These are phyloP conservation scores for Craseonycteris thonglongyai DNA, from an alignment of 2,113 vertebrate species.

Conservation along the genomic window DNA sequence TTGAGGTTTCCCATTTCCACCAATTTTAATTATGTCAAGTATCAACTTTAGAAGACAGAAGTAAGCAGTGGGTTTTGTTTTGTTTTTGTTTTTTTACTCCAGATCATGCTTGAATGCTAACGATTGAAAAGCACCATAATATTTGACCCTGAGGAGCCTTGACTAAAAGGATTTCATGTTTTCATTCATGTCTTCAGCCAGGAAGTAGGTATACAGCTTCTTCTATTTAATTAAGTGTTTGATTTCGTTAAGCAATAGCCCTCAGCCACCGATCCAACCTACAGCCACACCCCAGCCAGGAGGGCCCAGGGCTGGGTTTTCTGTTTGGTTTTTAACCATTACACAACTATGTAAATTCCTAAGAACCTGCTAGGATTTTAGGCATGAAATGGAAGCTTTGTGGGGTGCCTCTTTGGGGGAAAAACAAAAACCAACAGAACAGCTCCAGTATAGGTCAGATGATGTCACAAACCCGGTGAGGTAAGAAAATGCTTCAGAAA, in stretches of 20 bases:
- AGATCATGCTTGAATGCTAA: neutral
- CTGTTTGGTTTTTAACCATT: conserved; percentile 23
- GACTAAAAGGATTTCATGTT: conserved; percentile 21
- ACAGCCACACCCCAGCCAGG: neutral
- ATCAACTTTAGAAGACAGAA: neutral
- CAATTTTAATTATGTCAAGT: neutral
- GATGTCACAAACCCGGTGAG: neutral
- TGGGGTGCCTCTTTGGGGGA: neutral
- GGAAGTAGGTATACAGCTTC: neutral
- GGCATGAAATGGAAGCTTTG: neutral
- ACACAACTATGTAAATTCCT: neutral
- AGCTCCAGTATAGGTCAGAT: neutral
- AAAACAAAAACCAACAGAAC: neutral
- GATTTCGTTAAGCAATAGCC: neutral
- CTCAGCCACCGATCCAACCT: neutral
- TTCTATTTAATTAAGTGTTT: neutral
- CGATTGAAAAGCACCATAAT: neutral
- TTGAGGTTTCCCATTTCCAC: neutral
- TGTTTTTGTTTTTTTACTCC: neutral
- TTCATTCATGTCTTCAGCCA: neutral
- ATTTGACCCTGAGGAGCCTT: conserved; percentile 26
- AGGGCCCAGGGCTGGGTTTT: conserved; percentile 7
- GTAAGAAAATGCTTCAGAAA: neutral
- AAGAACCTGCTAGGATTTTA: neutral
- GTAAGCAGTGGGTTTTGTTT: neutral